A percentile compares a stretch with the other conserved stretches of the same genome.
phyloP scores from a whole-genome alignment of 2,797 vertebrate species.

The Acanthopagrus latus region DNA sequence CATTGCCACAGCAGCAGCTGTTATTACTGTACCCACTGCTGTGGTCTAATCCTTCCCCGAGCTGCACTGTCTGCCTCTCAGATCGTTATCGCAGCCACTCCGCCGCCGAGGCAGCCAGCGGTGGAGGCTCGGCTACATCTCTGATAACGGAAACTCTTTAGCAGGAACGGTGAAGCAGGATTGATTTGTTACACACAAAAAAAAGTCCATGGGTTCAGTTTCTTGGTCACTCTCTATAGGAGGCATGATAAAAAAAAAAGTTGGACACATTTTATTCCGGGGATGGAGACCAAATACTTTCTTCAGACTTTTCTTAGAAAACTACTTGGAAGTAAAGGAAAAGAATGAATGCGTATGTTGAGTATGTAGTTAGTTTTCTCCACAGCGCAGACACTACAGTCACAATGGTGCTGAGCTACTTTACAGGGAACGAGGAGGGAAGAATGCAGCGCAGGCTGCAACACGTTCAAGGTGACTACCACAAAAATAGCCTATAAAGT shows the following conservation, averaged over 20 bases:
- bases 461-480: neutral
- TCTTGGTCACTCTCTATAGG: conserved; percentile 3
- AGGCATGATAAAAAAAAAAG: neutral
- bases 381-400: neutral
- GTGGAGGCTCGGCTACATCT: conserved; percentile 33
- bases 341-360: no score
- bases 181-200: conserved; percentile 38
- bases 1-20: conserved; percentile 60
- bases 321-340: no score
- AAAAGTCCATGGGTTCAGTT: neutral
- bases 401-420: neutral
- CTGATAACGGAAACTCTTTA: conserved; percentile 42
- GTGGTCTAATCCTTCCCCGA: conserved; percentile 68
- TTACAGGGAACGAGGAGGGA: neutral
- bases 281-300: conserved; percentile 5
- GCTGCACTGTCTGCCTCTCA: conserved; percentile 53
- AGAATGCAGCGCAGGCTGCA: neutral
- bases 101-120: conserved; percentile 50
- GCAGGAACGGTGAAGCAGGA: conserved; percentile 26
- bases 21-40: conserved; percentile 56
- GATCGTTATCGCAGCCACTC: conserved; percentile 65
- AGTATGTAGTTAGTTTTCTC: neutral
- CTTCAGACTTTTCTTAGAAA: neutral
- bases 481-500: neutral
- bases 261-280: neutral